Conservation (phyloP, 2,888 invertebrate genomes). For the Automeris io region DNA sequence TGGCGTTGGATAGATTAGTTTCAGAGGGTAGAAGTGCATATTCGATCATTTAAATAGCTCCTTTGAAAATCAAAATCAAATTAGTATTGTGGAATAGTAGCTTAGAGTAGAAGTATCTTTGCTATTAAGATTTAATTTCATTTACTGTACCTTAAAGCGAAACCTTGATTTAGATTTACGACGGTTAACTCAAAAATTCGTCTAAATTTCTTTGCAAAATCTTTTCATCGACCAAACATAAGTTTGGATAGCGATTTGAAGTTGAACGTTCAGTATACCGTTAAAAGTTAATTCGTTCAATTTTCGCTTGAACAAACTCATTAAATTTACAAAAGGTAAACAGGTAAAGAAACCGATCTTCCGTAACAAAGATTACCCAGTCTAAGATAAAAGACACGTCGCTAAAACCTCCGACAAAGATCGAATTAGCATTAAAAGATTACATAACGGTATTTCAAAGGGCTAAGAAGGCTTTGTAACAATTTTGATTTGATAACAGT, state of each 20-base stretch:
- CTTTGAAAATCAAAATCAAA: conserved; percentile 2
- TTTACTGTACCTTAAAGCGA: too few relatives aligned
- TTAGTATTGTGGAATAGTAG: too few relatives aligned
- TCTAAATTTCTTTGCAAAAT: too few relatives aligned
- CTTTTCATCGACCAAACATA: too few relatives aligned
- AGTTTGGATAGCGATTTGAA: conserved; percentile 3
- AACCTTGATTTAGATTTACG: too few relatives aligned
- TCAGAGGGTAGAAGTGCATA: not conserved
- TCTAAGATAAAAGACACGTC: conserved; percentile 43
- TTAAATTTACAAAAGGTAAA: conserved; percentile 51
- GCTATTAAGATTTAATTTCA: too few relatives aligned
- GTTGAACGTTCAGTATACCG: conserved; percentile 24
- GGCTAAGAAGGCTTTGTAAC: conserved; percentile 28
- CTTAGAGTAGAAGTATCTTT: too few relatives aligned
- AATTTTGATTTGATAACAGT: conserved; percentile 15
- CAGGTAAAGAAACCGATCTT: conserved; percentile 47
- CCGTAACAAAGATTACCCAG: conserved; percentile 44
- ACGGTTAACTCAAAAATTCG: too few relatives aligned
- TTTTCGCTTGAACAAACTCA: conserved; percentile 44
- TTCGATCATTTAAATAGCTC: conserved; percentile 7
- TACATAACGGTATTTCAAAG: conserved; percentile 29
- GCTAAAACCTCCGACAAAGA: conserved; percentile 40
- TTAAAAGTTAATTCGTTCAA: conserved; percentile 34
- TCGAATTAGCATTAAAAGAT: conserved; percentile 59
- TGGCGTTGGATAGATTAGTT: conserved; percentile 9